A percentile compares a stretch with the other conserved stretches of the same genome.
phyloP scores from a whole-genome alignment of 2,797 vertebrate species.

The Alfaro cultratus region DNA sequence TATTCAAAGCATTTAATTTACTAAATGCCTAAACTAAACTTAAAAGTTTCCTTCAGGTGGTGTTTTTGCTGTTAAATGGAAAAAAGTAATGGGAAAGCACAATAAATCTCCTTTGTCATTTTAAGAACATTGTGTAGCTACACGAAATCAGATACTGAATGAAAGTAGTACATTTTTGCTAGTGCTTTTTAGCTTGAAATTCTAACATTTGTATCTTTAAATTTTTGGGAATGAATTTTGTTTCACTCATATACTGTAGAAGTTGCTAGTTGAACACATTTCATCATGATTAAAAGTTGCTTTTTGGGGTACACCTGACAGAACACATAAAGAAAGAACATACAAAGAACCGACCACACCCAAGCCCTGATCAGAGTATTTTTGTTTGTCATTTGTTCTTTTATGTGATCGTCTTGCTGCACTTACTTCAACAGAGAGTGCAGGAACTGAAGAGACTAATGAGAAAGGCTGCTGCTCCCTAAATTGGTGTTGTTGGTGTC shows the following conservation, averaged over 20 bases:
- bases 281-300: slow-evolving; percentile 1
- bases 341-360: slow-evolving; percentile 33
- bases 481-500: slow-evolving; percentile 80
- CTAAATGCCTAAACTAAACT: not conserved
- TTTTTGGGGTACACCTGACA: slow-evolving; percentile 18
- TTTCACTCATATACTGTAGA: not conserved
- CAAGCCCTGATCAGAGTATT: slow-evolving; percentile 38
- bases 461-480: slow-evolving; percentile 72
- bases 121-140: not conserved
- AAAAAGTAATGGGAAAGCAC: not conserved
- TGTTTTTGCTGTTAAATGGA: not conserved
- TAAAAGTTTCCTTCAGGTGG: not conserved
- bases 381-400: slow-evolving; percentile 34
- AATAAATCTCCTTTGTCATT: not conserved
- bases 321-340: slow-evolving; percentile 29
- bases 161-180: not conserved
- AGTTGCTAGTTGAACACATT: not conserved
- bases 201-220: not conserved
- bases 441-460: slow-evolving; percentile 68
- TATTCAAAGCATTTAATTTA: not conserved
- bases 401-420: slow-evolving; percentile 37
- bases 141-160: not conserved
- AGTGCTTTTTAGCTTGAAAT: not conserved
- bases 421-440: slow-evolving; percentile 54
- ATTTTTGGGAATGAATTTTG: slow-evolving; percentile 9